Evolutionary conservation across 2,797 vertebrate genomes (phyloP).

Genomic region (Gymnothorax reevesii): DNA sequence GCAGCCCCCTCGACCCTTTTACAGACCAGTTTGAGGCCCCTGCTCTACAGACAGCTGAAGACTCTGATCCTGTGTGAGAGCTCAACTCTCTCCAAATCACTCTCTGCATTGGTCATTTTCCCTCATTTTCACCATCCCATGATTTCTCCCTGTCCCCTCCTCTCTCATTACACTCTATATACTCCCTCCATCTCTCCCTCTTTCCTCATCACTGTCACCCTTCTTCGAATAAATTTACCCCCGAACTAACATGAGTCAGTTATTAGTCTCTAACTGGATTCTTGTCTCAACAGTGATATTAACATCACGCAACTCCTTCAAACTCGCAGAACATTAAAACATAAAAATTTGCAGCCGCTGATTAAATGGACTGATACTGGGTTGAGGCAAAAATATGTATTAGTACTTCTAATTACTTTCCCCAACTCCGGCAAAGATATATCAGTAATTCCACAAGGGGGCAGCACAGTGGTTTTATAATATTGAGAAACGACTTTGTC

Average conservation of each 20-base stretch:
- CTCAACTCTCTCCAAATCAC: not conserved
- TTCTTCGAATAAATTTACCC: not conserved
- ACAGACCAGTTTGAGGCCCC: too few relatives aligned
- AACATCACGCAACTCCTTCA: not conserved
- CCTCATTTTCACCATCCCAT: not conserved
- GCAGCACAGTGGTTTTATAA: conserved; percentile 12
- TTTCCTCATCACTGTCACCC: not conserved
- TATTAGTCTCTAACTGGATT: not conserved
- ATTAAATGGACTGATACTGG: not conserved
- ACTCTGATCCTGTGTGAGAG: not conserved
- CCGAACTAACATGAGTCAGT: not conserved
- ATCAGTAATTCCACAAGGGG: not conserved
- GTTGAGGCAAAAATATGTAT: not conserved
- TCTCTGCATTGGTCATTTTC: not conserved
- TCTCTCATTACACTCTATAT: not conserved
- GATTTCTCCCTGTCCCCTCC: not conserved
- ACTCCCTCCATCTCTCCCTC: not conserved
- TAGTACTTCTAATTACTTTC: not conserved
- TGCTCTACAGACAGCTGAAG: not conserved
- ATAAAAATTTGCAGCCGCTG: not conserved
- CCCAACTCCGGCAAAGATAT: not conserved
- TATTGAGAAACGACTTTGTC: not conserved
- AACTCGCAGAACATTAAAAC: not conserved
- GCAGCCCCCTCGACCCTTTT: too few relatives aligned
- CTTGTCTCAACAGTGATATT: not conserved